A percentile compares a stretch with the other conserved stretches of the same genome.
Evolutionary conservation across 2,888 invertebrate species (phyloP).

Genomic region (Diogma glabrata): DNA sequence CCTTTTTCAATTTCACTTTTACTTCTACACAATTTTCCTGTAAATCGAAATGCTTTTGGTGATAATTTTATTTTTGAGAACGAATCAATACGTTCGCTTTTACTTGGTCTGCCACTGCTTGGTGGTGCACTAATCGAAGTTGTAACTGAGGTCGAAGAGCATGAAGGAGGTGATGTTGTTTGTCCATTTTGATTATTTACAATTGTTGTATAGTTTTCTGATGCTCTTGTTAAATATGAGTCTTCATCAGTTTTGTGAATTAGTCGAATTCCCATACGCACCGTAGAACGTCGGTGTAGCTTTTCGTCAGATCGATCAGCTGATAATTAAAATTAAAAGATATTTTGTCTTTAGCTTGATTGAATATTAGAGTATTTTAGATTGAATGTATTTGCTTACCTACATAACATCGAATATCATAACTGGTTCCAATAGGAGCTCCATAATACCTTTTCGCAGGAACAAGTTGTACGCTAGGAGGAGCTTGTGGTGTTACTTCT

Average conservation of each 20-base stretch:
- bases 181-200: slow-evolving; percentile 22
- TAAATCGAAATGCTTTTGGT: slow-evolving; percentile 34
- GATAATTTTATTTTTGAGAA: slow-evolving; percentile 34
- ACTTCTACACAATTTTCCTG: slow-evolving; percentile 34
- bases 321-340: too few relatives aligned
- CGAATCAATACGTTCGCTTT: slow-evolving; percentile 29
- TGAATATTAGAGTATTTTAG: too few relatives aligned
- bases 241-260: slow-evolving; percentile 44
- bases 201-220: slow-evolving; percentile 28
- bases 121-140: neutral
- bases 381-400: too few relatives aligned
- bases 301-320: slow-evolving; percentile 78
- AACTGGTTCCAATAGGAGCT: slow-evolving; percentile 83
- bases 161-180: slow-evolving; percentile 9
- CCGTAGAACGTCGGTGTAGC: slow-evolving; percentile 63
- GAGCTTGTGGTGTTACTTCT: slow-evolving; percentile 70
- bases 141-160: slow-evolving; percentile 1
- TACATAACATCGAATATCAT: slow-evolving; percentile 75
- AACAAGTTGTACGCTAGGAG: slow-evolving; percentile 82
- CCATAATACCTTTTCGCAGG: slow-evolving; percentile 86
- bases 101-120: neutral
- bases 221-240: slow-evolving; percentile 22
- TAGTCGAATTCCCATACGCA: slow-evolving; percentile 76
- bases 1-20: slow-evolving; percentile 34
- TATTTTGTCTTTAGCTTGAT: too few relatives aligned